Evolutionary conservation across 2,888 invertebrate species (phyloP), one percentile per base, ranked within the genome.

Genomic region (Hartigia nigra): DNA sequence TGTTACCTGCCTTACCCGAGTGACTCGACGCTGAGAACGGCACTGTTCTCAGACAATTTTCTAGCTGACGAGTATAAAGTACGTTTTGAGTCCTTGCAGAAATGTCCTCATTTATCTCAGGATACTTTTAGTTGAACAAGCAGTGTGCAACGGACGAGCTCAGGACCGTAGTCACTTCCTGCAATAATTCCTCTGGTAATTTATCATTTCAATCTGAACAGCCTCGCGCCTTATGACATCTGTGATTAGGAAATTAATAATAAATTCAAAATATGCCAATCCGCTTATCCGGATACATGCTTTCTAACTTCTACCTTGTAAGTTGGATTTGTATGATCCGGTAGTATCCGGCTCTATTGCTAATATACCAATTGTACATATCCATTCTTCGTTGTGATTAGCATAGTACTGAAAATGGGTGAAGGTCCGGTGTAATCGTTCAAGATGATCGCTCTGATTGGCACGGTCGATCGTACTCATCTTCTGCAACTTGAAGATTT

Each of bases 21-120:
- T 12, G 32, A 72, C 69, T 70, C 39, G 5, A 74, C 77, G 74
- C 35, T 69, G 77, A 76, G 36, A 72, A 85, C 85, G 82, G 78
- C 81, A 81, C 81, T 84, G 85, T 86, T 87, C 87, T 87, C 87
- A 86, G 84, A 85, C 87, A 85, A 87, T 87, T 87, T 86, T 82
- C 82, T 81, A 75, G 79, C 34, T 72, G 31, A 72, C 31, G 34
- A 31, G 72, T 72, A 31, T 32, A 32, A 72, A 32, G 12, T 72
- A 76, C 74, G 77, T 81, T 82, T 82, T 80, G 81, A 77, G 78
- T 81, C 80, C 78, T 82, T 80, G 79, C 79, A 70, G 79, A 81
- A 80, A 77, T 81, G 82, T 82, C 82, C 82, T 83, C 84, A 70
- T 85, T 83, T 55, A 55, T 55, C 55, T 55, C 2, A 23, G 55